Base-by-base conservation (phyloP, 1,140 invertebrate species). In the Ericerus pela region DNA sequence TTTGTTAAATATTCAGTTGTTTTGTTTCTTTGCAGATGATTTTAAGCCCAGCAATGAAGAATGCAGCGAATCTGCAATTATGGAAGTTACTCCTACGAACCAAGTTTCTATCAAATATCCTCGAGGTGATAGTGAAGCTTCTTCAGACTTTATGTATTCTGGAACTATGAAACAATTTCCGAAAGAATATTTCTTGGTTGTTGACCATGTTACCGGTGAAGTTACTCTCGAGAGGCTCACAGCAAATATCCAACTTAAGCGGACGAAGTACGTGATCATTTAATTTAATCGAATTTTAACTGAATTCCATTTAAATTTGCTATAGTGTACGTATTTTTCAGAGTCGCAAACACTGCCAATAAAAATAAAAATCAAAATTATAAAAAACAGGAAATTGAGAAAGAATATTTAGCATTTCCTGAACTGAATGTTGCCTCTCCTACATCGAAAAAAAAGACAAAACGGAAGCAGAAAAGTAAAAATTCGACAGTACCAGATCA, bases 131-230 rank as follows among this genome's bases (percentile, higher is more conserved):
- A 47, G 26, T 47, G 41, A 47, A 47, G 41, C 20, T 4, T 24
- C 41, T 10, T 3, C 41, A 5, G 41, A 47, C 26, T 47, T 47
- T 14, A 47, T 47, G 41, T 47, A 47, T 47, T 47, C 41, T 5
- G 41, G 41, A 47, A 47, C 41, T 10, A 47, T 47, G 41, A 20
- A 24, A 14, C 41, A 47, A 14, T 47, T 47, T 14, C 41, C 41
- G 4, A 47, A 47, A 47, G 41, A 47, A 47, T 47, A 47, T 24
- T 47, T 47, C 20, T 10, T 47, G 8, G 18, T 47, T 3, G 26
- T 47, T 47, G 41, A 47, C 26, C 41, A 47, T 14, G 41, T 47
- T 47, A 47, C 41, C 41, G 41, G 41, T 47, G 41, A 47, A 24
- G 20, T 47, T 10, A 47, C 41, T 2, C 26, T 47, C 11, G 41